These are phyloP conservation scores for Sarcophaga carnaria DNA, from an alignment of 2,888 invertebrate genomes.

Conservation along the genomic window DNA sequence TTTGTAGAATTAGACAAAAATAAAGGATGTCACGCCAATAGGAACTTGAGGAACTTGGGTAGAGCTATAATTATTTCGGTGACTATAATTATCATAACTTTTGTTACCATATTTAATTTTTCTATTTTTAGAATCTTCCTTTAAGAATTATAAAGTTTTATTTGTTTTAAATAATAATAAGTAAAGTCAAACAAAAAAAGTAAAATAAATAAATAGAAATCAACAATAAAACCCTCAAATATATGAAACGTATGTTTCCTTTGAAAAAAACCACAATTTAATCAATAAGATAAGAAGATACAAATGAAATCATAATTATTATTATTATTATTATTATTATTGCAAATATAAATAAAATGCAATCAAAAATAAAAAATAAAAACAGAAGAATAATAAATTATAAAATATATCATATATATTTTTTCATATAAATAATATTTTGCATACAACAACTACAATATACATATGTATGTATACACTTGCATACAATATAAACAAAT, in stretches of 20 bases:
- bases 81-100: too few species aligned
- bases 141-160: constrained; percentile 14
- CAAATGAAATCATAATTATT: not conserved
- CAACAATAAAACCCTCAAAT: constrained; percentile 64
- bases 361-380: constrained; percentile 29
- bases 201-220: constrained; percentile 28
- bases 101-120: not conserved
- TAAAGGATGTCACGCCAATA: not conserved
- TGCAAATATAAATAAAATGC: constrained; percentile 28
- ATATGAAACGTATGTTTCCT: constrained; percentile 67
- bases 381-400: constrained; percentile 17
- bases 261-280: constrained; percentile 55
- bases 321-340: too few species aligned
- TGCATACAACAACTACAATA: constrained; percentile 28
- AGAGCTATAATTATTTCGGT: too few species aligned
- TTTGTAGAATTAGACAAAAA: not conserved
- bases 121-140: constrained; percentile 19
- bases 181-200: too few species aligned
- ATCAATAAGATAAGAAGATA: constrained; percentile 37
- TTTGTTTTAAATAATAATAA: constrained; percentile 6
- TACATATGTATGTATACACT: too few species aligned
- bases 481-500: not conserved
- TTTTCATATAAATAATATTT: constrained; percentile 58
- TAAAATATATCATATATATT: constrained; percentile 67
- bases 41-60: too few species aligned